These are phyloP conservation scores for Micromys minutus DNA, from an alignment of 2,113 vertebrate species.

Conservation along the genomic window DNA sequence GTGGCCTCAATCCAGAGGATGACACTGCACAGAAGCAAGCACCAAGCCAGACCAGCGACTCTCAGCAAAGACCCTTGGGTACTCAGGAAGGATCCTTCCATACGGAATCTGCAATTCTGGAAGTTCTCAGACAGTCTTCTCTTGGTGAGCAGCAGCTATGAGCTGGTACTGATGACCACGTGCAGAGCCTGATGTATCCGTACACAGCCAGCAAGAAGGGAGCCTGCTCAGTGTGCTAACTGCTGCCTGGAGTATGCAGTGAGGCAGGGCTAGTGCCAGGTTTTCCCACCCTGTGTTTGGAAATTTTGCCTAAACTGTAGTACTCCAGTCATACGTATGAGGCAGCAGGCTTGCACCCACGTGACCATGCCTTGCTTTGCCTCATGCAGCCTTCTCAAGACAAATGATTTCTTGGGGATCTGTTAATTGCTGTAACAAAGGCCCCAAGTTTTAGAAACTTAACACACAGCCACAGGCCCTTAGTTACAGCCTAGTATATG, in stretches of 20 bases:
- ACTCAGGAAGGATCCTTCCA: not conserved
- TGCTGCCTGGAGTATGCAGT: not conserved
- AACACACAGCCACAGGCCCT: not conserved
- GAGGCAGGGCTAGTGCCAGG: not conserved
- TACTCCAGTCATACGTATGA: not conserved
- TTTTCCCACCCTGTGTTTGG: conserved; percentile 13
- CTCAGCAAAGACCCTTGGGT: too few species aligned
- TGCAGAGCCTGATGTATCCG: not conserved
- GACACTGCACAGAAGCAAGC: not conserved
- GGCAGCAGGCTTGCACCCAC: accelerated
- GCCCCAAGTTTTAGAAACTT: not conserved
- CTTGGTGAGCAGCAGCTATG: not conserved
- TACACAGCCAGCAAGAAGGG: not conserved
- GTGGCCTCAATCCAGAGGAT: not conserved
- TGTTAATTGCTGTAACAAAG: not conserved
- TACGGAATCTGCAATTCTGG: not conserved
- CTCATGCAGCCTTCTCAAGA: not conserved
- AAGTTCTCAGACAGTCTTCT: not conserved
- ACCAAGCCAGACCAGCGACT: not conserved
- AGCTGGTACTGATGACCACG: not conserved
- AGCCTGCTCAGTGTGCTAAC: not conserved
- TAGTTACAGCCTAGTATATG: not conserved
- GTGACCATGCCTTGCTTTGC: not conserved
- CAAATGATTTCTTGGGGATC: not conserved
- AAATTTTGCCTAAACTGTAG: not conserved